phyloP scores from a whole-genome alignment of 2,888 invertebrate genomes.

The Drosophila koepferae region DNA sequence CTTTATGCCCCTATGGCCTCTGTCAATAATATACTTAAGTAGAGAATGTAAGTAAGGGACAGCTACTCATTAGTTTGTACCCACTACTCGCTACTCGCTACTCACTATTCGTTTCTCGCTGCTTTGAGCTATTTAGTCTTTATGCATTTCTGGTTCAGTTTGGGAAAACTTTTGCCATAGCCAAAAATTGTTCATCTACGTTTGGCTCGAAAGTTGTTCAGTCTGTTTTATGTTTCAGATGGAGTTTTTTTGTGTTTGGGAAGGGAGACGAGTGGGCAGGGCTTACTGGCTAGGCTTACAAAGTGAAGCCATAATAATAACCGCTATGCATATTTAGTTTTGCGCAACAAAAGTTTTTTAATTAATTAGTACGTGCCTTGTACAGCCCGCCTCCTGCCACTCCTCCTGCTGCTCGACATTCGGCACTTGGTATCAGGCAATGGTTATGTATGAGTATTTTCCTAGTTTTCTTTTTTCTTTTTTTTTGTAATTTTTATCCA shows the following conservation, averaged over 20 bases:
- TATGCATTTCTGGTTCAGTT: constrained; percentile 11
- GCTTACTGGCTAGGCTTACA: constrained; percentile 32
- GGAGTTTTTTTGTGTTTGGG: not conserved
- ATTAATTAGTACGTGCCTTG: constrained; percentile 72
- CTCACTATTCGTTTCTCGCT: not conserved
- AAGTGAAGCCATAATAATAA: constrained; percentile 69
- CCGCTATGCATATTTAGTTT: constrained; percentile 75
- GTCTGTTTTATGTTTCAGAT: constrained; percentile 17
- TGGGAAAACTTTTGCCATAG: constrained; percentile 31
- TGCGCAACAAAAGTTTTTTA: constrained; percentile 70
- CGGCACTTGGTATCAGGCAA: constrained; percentile 17
- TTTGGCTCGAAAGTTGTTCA: constrained; percentile 39
- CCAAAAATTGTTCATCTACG: constrained; percentile 42
- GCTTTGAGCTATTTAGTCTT: not conserved
- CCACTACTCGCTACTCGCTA: not conserved
- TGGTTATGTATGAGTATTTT: constrained; percentile 38
- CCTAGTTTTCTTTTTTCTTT: not conserved
- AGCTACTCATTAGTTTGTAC: not conserved
- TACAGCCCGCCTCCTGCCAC: not conserved
- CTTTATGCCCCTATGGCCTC: not conserved
- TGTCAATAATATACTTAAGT: not conserved
- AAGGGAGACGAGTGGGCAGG: not conserved
- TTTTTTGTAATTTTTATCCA: constrained; percentile 16
- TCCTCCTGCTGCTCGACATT: not conserved
- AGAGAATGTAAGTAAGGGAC: not conserved